A percentile compares a stretch with the other conserved stretches of the same genome.
Evolutionary conservation across 2,113 vertebrate genomes (phyloP).

Genomic region (Xiphophorus couchianus): DNA sequence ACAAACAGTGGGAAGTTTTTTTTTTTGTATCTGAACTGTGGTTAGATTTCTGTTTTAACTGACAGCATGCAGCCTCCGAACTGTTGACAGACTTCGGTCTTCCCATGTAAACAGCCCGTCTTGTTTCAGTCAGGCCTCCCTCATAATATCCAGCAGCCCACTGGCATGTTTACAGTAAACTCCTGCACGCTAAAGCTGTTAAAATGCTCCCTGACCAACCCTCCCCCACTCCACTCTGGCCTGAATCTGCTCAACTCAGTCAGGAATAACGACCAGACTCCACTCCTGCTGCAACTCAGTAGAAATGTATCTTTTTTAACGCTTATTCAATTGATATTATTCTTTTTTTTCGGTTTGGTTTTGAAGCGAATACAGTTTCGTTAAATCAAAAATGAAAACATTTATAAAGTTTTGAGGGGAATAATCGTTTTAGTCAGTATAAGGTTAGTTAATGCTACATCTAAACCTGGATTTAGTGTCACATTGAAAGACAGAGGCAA

Average conservation of each 20-base stretch:
- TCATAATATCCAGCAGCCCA: conserved; percentile 59
- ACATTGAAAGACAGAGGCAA: not conserved
- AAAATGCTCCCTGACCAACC: conserved; percentile 23
- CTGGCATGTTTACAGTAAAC: conserved; percentile 69
- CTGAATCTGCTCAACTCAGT: not conserved
- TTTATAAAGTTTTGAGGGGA: not conserved
- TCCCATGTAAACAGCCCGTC: conserved; percentile 51
- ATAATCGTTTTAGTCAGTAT: not conserved
- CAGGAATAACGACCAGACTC: not conserved
- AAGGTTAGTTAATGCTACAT: not conserved
- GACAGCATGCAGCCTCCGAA: conserved; percentile 22
- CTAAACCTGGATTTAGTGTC: not conserved
- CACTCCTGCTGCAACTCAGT: conserved; percentile 7
- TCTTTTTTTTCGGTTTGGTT: not conserved
- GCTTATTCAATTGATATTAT: not conserved
- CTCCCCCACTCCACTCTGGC: not conserved
- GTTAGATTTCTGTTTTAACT: conserved; percentile 3
- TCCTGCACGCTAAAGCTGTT: conserved; percentile 58
- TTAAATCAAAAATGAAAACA: not conserved
- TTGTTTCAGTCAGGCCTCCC: conserved; percentile 55
- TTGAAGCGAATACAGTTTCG: not conserved
- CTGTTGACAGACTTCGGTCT: conserved; percentile 60
- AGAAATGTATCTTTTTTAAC: not conserved
- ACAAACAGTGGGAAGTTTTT: not conserved
- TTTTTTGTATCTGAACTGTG: not conserved